Conservation (phyloP, 2,888 invertebrate genomes). For the Notodonta ziczac region DNA sequence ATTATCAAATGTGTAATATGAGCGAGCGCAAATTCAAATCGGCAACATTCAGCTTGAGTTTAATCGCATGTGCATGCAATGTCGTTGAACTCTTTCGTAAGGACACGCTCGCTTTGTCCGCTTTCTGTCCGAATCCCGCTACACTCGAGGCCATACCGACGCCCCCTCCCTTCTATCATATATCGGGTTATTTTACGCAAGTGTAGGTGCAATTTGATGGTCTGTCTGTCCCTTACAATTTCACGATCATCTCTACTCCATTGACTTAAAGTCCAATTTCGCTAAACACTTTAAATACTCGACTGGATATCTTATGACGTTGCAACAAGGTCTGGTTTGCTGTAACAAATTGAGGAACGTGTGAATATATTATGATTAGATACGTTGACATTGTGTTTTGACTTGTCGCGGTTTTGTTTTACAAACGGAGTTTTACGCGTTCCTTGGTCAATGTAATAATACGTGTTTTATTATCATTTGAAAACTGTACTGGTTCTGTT, state of each 20-base stretch:
- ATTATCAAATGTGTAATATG: too few species aligned
- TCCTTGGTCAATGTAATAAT: neutral
- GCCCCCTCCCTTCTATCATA: constrained; percentile 24
- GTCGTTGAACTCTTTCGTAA: too few species aligned
- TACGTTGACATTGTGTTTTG: constrained; percentile 20
- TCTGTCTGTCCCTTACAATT: constrained; percentile 15
- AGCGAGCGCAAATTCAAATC: too few species aligned
- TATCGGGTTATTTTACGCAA: constrained; percentile 25
- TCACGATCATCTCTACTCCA: constrained; percentile 1
- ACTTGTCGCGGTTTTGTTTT: constrained; percentile 5
- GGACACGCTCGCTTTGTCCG: neutral
- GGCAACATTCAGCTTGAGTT: too few species aligned
- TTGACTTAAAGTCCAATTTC: constrained; percentile 17
- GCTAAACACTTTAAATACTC: constrained; percentile 1
- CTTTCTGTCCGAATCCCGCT: neutral
- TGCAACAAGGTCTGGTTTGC: constrained; percentile 7
- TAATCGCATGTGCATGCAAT: too few species aligned
- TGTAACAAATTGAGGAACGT: neutral
- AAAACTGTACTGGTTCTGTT: too few species aligned
- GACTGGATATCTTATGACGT: neutral
- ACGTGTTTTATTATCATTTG: neutral
- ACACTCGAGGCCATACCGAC: constrained; percentile 32
- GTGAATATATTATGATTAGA: constrained; percentile 10
- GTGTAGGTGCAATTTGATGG: constrained; percentile 36
- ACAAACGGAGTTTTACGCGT: neutral